A percentile compares a stretch with the other conserved stretches of the same genome.
These are phyloP conservation scores for Prosopocoilus inquinatus DNA, from an alignment of 2,888 invertebrate species.

Conservation along the genomic window DNA sequence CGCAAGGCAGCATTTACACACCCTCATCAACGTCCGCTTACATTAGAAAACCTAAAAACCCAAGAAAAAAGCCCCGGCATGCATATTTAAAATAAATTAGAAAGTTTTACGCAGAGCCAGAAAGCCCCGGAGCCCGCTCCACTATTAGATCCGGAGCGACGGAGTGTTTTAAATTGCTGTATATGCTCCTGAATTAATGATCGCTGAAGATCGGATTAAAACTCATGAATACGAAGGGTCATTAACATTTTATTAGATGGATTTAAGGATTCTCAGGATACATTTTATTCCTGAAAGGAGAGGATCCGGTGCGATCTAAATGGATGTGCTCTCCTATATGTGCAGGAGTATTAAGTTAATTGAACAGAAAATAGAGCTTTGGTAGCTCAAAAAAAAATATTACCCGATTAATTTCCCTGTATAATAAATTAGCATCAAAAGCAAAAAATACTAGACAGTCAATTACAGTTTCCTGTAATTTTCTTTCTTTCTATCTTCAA, in stretches of 20 bases:
- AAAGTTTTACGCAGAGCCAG: slow-evolving; percentile 30
- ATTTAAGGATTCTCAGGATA: slow-evolving; percentile 35
- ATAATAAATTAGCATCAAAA: too few relatives aligned
- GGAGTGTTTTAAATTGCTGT: slow-evolving; percentile 29
- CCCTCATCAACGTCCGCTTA: slow-evolving; percentile 29
- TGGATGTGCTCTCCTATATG: neutral
- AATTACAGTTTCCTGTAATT: too few relatives aligned
- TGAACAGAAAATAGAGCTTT: neutral
- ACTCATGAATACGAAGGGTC: slow-evolving; percentile 35
- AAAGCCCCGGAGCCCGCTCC: slow-evolving; percentile 28
- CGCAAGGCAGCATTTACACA: too few relatives aligned
- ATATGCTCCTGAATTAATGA: slow-evolving; percentile 35
- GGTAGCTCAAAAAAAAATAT: too few relatives aligned
- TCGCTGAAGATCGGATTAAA: slow-evolving; percentile 34
- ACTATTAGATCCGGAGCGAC: slow-evolving; percentile 20
- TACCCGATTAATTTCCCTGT: too few relatives aligned
- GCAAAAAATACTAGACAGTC: too few relatives aligned
- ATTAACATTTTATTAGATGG: slow-evolving; percentile 39
- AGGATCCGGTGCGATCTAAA: slow-evolving; percentile 10
- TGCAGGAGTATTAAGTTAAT: slow-evolving; percentile 13
- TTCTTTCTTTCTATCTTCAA: too few relatives aligned
- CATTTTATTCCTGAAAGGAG: slow-evolving; percentile 12
- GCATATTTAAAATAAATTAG: slow-evolving; percentile 31
- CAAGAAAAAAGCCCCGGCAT: slow-evolving; percentile 27
- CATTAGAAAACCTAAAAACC: slow-evolving; percentile 23